These are phyloP conservation scores for Mionectes macconnelli DNA, from an alignment of 2,113 vertebrate species.

Conservation along the genomic window DNA sequence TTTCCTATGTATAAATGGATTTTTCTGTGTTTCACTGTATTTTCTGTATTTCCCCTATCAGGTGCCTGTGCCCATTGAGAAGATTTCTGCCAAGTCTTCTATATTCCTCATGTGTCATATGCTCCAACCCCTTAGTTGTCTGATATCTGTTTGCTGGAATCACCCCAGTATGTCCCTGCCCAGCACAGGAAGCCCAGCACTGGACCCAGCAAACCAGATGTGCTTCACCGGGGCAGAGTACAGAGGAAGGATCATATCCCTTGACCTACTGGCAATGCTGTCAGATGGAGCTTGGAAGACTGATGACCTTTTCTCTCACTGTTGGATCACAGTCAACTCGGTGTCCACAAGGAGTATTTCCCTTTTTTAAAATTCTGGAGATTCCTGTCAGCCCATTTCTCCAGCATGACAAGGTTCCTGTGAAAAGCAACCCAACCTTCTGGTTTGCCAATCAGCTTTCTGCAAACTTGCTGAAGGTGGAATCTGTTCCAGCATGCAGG, in stretches of 20 bases:
- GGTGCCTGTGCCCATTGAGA: not conserved
- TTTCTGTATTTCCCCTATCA: not conserved
- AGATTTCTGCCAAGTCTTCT: not conserved
- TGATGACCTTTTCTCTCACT: not conserved
- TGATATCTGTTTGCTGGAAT: not conserved
- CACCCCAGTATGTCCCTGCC: not conserved
- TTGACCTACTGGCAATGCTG: not conserved
- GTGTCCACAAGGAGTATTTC: fast-evolving
- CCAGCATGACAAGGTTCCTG: not conserved
- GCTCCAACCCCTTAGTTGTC: not conserved
- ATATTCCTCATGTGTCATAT: fast-evolving
- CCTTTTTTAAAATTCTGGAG: not conserved
- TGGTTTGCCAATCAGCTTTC: not conserved
- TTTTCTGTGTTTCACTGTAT: not conserved
- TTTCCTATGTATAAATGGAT: not conserved
- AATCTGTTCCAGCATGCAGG: not conserved
- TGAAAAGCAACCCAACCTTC: not conserved
- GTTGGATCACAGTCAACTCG: not conserved
- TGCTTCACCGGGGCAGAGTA: not conserved
- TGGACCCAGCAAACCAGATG: not conserved
- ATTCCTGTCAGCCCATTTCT: not conserved
- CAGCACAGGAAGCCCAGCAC: not conserved
- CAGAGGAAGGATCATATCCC: not conserved
- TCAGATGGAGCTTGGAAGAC: not conserved
- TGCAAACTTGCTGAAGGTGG: not conserved